phyloP scores from a whole-genome alignment of 2,113 vertebrate genomes.

The Piprites chloris region DNA sequence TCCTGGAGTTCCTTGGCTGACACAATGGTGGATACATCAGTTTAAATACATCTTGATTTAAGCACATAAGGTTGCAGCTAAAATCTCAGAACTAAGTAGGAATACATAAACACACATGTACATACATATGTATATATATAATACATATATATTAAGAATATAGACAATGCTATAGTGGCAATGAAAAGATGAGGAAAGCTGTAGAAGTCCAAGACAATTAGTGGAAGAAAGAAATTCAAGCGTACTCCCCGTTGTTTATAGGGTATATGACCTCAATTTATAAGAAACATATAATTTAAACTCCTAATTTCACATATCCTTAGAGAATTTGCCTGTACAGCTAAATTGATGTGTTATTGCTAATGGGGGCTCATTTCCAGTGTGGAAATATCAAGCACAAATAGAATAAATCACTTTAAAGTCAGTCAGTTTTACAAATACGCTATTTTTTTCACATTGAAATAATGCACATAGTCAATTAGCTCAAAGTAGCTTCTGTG shows the following conservation, averaged over 20 bases:
- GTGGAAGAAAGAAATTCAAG: not conserved
- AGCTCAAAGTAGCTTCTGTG: not conserved
- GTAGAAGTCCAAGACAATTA: not conserved
- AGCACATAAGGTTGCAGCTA: not conserved
- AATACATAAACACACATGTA: not conserved
- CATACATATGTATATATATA: too few relatives aligned
- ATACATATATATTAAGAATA: not conserved
- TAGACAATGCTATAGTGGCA: rapidly evolving
- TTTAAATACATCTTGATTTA: not conserved
- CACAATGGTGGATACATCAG: not conserved
- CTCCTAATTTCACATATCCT: not conserved
- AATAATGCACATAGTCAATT: not conserved
- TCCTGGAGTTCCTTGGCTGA: not conserved
- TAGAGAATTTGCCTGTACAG: not conserved
- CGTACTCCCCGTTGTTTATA: not conserved
- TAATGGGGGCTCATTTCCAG: not conserved
- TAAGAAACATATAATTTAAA: slow-evolving; percentile 1
- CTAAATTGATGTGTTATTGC: not conserved
- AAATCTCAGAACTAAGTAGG: not conserved
- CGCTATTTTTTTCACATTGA: not conserved
- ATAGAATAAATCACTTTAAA: not conserved
- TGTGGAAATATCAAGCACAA: not conserved
- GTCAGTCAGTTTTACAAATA: not conserved
- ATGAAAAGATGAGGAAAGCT: not conserved
- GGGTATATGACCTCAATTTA: not conserved